A percentile compares a stretch with the other conserved stretches of the same genome.
These are phyloP conservation scores for Portevinia maculata DNA, from an alignment of 2,888 invertebrate species.

Conservation along the genomic window DNA sequence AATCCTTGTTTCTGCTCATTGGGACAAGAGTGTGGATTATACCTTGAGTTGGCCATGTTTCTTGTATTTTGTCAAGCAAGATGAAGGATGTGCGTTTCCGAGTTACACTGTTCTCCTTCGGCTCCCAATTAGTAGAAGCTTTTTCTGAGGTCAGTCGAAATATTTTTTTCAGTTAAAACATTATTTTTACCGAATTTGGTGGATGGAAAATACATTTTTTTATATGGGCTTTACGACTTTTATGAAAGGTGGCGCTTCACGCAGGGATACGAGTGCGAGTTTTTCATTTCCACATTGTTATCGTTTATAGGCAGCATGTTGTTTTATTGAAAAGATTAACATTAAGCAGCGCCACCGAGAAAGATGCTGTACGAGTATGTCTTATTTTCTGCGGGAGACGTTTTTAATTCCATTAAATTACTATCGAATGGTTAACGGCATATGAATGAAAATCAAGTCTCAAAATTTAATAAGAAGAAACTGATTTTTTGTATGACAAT, in stretches of 20 bases:
- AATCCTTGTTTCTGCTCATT: not conserved
- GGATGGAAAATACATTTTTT: no score
- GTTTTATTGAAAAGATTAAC: conserved; percentile 19
- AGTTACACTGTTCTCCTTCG: conserved; percentile 1
- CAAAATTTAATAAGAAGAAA: no score
- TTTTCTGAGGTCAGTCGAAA: conserved; percentile 28
- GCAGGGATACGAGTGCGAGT: no score
- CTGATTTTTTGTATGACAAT: no score
- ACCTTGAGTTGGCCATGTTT: conserved; percentile 1
- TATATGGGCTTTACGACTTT: no score
- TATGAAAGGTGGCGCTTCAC: no score
- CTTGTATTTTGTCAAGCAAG: conserved; percentile 17
- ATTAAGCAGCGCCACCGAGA: conserved; percentile 2
- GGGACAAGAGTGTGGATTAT: not conserved
- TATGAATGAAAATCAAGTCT: not conserved
- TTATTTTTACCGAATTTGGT: no score
- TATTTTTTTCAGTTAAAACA: conserved; percentile 13
- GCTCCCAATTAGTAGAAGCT: conserved; percentile 1
- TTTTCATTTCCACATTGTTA: no score
- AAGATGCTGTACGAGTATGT: not conserved
- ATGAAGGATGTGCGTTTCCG: not conserved
- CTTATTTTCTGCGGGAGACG: not conserved
- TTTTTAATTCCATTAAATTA: conserved; percentile 6
- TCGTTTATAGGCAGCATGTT: no score
- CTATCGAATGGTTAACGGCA: not conserved